Conservation (phyloP, 1,140 invertebrate genomes). For the Tetramorium alpestre region DNA sequence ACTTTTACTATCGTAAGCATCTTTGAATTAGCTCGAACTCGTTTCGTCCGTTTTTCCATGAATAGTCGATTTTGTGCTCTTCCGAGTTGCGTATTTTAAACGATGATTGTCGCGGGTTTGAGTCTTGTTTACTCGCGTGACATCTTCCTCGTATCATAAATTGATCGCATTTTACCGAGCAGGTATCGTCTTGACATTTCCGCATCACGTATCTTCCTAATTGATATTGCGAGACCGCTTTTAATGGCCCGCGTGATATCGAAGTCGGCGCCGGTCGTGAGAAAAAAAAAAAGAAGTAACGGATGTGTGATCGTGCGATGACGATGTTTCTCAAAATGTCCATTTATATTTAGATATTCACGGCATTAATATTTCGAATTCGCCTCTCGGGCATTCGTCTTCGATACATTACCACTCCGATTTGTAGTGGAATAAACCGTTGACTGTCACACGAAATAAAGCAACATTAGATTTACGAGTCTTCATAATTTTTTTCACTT, state of each 20-base stretch:
- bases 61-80: constrained; percentile 16
- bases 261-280: background rate
- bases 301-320: constrained; percentile 20
- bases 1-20: background rate
- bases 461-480: background rate
- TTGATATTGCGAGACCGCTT: background rate
- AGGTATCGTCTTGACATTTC: constrained; percentile 22
- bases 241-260: background rate
- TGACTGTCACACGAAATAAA: background rate
- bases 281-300: background rate
- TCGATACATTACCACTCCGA: background rate
- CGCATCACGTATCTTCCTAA: constrained; percentile 8
- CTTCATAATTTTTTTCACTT: background rate
- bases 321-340: constrained; percentile 31
- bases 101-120: constrained; percentile 6
- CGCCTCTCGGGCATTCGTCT: background rate
- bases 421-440: background rate
- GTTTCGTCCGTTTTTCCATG: constrained; percentile 17
- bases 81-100: constrained; percentile 10
- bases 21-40: background rate
- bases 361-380: constrained; percentile 28
- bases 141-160: constrained; percentile 14
- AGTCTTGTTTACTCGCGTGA: constrained; percentile 6
- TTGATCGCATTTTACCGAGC: background rate
- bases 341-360: constrained; percentile 48